These are phyloP conservation scores for Zaprionus taronus DNA, from an alignment of 1,140 invertebrate species.

Conservation along the genomic window DNA sequence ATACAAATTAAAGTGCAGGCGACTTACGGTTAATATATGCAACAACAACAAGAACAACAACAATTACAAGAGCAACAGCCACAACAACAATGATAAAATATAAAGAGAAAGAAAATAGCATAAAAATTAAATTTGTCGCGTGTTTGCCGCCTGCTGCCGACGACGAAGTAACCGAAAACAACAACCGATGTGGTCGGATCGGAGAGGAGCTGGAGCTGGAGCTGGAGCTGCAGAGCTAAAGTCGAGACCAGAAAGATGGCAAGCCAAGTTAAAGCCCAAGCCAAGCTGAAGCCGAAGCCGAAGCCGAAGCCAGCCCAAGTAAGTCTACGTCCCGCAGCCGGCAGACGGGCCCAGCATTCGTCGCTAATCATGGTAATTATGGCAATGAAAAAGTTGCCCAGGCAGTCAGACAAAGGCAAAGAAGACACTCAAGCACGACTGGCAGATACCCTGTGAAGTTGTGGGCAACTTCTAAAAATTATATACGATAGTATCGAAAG, in stretches of 20 bases:
- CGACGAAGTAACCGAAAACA: constrained; percentile 39
- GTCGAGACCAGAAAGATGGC: constrained; percentile 39
- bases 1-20: constrained; percentile 80
- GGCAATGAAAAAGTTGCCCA: constrained; percentile 77
- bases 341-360: constrained; percentile 60
- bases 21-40: constrained; percentile 82
- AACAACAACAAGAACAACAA: constrained; percentile 60
- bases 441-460: constrained; percentile 7
- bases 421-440: constrained; percentile 27
- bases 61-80: constrained; percentile 28
- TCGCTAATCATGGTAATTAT: constrained; percentile 83
- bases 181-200: constrained; percentile 18
- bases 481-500: background rate
- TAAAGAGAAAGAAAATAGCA: constrained; percentile 75
- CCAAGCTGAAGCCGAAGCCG: constrained; percentile 20
- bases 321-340: background rate
- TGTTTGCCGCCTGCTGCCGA: constrained; percentile 69
- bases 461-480: background rate
- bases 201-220: background rate
- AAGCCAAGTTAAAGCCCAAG: constrained; percentile 39
- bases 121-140: constrained; percentile 81
- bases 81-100: constrained; percentile 56
- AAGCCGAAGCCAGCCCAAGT: constrained; percentile 18
- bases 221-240: background rate
- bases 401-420: constrained; percentile 46